Percentiles rank a stretch among this genome's conserved stretches.
These are phyloP conservation scores for Myodes glareolus DNA, from an alignment of 2,113 vertebrate genomes.

Conservation along the genomic window DNA sequence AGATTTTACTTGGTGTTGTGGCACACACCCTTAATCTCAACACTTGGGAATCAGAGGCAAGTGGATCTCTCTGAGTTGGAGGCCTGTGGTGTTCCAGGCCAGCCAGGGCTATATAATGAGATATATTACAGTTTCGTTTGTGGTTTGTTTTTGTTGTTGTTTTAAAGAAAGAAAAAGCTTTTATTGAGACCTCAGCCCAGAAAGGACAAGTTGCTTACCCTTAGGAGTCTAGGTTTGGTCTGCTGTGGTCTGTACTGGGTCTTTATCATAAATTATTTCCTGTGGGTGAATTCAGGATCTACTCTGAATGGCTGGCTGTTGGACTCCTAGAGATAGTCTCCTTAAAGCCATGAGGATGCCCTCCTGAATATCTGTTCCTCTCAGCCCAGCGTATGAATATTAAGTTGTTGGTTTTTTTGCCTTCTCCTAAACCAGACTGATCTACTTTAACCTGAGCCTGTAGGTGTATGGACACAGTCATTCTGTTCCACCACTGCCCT, in stretches of 20 bases:
- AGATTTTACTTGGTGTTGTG: neutral
- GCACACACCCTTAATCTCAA: neutral
- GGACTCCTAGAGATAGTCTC: conserved; percentile 14
- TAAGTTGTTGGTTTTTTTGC: neutral
- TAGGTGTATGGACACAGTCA: neutral
- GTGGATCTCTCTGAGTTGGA: neutral
- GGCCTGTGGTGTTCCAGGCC: neutral
- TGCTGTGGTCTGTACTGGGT: neutral
- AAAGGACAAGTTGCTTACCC: neutral
- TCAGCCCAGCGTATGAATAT: neutral
- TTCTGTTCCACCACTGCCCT: neutral
- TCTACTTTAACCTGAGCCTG: neutral
- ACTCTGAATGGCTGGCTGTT: neutral
- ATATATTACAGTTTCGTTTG: neutral
- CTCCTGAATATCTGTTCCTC: neutral
- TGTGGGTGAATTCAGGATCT: conserved; percentile 2
- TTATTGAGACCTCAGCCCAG: neutral
- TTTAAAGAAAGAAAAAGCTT: neutral
- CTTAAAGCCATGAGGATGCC: neutral
- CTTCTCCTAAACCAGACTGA: neutral
- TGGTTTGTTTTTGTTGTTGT: neutral
- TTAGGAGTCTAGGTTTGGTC: conserved; percentile 18
- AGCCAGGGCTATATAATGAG: neutral
- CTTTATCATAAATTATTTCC: conserved; percentile 10
- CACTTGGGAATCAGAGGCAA: neutral